Evolutionary conservation across 2,113 vertebrate genomes (phyloP).

Genomic region (Heliornis fulica): DNA sequence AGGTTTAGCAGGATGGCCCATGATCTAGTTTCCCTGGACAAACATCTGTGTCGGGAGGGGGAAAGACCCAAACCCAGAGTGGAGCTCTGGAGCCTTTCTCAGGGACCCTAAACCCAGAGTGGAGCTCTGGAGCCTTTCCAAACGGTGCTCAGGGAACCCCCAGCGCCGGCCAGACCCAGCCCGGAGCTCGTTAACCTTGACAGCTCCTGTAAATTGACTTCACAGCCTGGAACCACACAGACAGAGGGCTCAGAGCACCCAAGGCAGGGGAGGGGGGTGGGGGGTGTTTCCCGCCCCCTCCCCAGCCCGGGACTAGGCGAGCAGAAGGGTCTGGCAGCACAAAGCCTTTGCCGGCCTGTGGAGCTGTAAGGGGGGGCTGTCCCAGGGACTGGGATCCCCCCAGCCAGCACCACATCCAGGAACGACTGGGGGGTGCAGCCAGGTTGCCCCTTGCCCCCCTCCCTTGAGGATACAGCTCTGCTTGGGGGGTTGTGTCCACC

Average conservation of each 20-base stretch:
- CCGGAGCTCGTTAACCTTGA: neutral
- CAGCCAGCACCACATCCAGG: neutral
- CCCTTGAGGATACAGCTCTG: fast-evolving
- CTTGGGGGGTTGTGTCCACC: too few species aligned
- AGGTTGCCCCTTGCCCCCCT: too few species aligned
- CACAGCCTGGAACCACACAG: neutral
- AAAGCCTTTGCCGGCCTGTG: too few species aligned
- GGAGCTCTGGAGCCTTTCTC: too few species aligned
- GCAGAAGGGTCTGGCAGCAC: too few species aligned
- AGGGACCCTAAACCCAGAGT: too few species aligned
- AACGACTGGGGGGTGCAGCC: neutral
- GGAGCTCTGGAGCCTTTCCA: neutral
- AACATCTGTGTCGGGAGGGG: neutral
- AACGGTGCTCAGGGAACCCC: neutral
- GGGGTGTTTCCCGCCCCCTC: too few species aligned
- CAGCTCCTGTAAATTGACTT: neutral
- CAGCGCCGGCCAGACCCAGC: neutral
- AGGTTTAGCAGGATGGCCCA: neutral
- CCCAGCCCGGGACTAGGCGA: too few species aligned
- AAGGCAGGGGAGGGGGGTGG: too few species aligned
- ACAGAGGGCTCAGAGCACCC: neutral
- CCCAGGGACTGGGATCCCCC: too few species aligned
- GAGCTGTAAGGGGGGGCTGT: too few species aligned
- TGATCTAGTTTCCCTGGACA: neutral
- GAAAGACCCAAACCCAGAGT: too few species aligned